Conservation (phyloP, 2,113 vertebrate species). For the Vicugna pacos region DNA sequence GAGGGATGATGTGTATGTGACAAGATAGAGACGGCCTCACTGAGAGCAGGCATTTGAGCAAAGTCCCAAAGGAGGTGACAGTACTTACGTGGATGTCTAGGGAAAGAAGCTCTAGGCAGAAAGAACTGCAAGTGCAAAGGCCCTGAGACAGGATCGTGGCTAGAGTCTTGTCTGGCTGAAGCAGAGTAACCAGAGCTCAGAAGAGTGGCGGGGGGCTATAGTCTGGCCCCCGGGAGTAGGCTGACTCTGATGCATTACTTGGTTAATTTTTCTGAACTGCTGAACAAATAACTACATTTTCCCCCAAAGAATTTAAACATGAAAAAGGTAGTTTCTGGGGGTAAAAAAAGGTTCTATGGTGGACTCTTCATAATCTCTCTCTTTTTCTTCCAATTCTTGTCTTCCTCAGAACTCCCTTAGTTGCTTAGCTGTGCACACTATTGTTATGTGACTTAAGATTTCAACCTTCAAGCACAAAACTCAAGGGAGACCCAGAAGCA, state of each 20-base stretch:
- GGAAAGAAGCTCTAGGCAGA: neutral
- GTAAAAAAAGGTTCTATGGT: neutral
- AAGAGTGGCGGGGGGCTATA: neutral
- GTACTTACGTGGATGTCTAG: rapidly evolving
- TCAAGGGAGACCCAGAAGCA: neutral
- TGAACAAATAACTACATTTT: neutral
- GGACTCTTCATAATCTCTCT: neutral
- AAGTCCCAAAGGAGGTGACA: neutral
- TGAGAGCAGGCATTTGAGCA: neutral
- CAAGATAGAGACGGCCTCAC: neutral
- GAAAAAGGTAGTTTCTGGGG: neutral
- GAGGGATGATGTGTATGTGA: no score
- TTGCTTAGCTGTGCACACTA: neutral
- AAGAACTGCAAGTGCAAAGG: no score
- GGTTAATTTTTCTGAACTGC: neutral
- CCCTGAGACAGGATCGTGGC: rapidly evolving
- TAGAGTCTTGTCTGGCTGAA: neutral
- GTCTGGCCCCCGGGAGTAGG: neutral
- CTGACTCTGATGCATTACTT: neutral
- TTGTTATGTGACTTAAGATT: neutral
- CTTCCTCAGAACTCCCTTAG: neutral
- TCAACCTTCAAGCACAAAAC: neutral
- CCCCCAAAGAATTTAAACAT: neutral
- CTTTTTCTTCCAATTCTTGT: neutral
- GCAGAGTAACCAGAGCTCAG: neutral